These are phyloP conservation scores for Sinopyrophorus schimmeli DNA, from an alignment of 2,888 invertebrate genomes.

Conservation along the genomic window DNA sequence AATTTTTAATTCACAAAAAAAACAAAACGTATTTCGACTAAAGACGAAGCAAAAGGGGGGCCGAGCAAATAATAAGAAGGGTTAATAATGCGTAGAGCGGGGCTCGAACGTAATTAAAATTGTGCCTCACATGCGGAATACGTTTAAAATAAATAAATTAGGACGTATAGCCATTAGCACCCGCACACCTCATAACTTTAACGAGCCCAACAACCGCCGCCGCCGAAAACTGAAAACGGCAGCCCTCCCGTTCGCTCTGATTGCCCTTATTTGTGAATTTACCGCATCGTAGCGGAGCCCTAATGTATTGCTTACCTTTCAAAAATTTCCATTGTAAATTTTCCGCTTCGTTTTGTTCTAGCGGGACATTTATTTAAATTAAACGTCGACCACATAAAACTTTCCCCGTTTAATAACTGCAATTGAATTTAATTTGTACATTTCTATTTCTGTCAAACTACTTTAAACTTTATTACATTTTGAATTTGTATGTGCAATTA, in stretches of 20 bases:
- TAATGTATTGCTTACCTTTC: constrained; percentile 24
- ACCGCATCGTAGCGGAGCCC: constrained; percentile 14
- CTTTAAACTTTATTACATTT: no score
- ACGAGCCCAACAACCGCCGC: constrained; percentile 23
- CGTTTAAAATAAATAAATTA: constrained; percentile 34
- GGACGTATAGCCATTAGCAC: constrained; percentile 25
- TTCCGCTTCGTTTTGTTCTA: constrained; percentile 10
- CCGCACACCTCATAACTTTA: constrained; percentile 28
- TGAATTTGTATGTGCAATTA: no score
- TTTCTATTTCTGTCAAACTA: no score
- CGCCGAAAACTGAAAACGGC: constrained; percentile 25
- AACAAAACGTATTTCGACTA: no score
- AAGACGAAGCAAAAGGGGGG: no score
- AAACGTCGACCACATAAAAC: no score
- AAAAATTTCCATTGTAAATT: constrained; percentile 22
- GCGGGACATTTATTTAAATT: constrained; percentile 4
- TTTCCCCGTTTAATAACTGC: no score
- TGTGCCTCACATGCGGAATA: constrained; percentile 27
- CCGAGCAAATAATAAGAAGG: no score
- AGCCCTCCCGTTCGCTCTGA: constrained; percentile 18
- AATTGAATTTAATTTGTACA: no score
- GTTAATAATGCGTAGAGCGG: no score
- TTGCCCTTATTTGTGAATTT: constrained; percentile 32
- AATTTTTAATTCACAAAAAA: no score
- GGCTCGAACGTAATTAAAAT: constrained; percentile 33